Conservation (phyloP, 2,888 invertebrate genomes). For the Arctia plantaginis region DNA sequence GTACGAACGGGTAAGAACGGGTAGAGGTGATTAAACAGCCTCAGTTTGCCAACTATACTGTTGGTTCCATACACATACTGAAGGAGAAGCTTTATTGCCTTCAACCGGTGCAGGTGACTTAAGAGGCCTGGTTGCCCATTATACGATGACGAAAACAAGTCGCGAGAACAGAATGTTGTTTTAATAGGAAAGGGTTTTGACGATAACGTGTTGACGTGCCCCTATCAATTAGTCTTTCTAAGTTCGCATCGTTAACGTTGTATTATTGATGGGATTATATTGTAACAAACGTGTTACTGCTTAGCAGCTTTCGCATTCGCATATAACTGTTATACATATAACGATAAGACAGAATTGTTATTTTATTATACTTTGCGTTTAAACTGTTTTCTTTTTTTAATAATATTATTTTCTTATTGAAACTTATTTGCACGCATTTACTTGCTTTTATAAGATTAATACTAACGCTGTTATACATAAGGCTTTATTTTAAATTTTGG, state of each 20-base stretch:
- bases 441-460: constrained; percentile 1
- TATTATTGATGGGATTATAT: no score
- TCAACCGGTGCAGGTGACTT: neutral
- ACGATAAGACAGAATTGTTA: constrained; percentile 36
- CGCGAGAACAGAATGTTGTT: no score
- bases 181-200: no score
- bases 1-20: no score
- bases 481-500: neutral
- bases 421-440: constrained; percentile 24
- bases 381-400: constrained; percentile 2
- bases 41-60: neutral
- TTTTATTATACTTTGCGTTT: constrained; percentile 23
- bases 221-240: no score
- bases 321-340: neutral
- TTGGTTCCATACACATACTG: no score
- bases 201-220: no score
- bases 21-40: neutral
- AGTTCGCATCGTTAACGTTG: no score
- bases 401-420: neutral
- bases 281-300: neutral
- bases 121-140: neutral
- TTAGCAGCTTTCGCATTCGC: neutral
- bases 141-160: no score
- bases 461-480: neutral
- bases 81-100: neutral